Conservation (phyloP, 92 coral and sea anemone species). For the Bergia puertoricense region DNA sequence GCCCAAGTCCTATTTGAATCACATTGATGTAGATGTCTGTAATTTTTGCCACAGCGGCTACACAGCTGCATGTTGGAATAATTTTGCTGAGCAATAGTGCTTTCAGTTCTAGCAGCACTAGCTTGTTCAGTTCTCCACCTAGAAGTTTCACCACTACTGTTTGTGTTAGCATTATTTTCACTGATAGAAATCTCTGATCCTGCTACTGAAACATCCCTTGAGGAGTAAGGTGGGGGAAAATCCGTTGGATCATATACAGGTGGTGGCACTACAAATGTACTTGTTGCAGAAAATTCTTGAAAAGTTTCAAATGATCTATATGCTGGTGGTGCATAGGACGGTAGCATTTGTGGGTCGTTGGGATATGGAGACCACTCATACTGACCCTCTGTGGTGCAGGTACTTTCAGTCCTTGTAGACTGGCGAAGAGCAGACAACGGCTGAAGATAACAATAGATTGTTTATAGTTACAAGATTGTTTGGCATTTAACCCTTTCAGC, state of each 20-base stretch:
- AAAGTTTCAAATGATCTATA: conserved; percentile 82
- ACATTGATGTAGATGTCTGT: conserved; percentile 14
- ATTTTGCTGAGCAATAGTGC: not conserved
- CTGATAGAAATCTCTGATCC: conserved; percentile 67
- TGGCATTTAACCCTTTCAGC: no score
- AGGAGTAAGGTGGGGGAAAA: conserved; percentile 96
- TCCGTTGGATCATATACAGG: conserved; percentile 98
- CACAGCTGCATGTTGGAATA: not conserved
- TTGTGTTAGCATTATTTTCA: conserved; percentile 13
- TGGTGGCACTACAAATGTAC: conserved; percentile 84
- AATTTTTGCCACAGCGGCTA: conserved; percentile 10
- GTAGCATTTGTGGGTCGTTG: conserved; percentile 74
- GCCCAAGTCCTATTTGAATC: conserved; percentile 6
- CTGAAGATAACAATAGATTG: conserved; percentile 41
- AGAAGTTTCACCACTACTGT: not conserved
- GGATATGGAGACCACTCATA: conserved; percentile 89
- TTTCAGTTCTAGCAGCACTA: not conserved
- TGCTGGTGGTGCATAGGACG: conserved; percentile 94
- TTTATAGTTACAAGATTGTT: not conserved
- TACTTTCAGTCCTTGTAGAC: conserved; percentile 64
- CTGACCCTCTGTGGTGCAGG: conserved; percentile 65
- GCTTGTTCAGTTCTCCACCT: not conserved
- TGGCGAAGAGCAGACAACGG: conserved; percentile 59
- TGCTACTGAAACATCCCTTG: conserved; percentile 83
- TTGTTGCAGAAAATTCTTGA: conserved; percentile 74